phyloP scores from a whole-genome alignment of 2,113 vertebrate genomes.

The Bothrops jararaca region DNA sequence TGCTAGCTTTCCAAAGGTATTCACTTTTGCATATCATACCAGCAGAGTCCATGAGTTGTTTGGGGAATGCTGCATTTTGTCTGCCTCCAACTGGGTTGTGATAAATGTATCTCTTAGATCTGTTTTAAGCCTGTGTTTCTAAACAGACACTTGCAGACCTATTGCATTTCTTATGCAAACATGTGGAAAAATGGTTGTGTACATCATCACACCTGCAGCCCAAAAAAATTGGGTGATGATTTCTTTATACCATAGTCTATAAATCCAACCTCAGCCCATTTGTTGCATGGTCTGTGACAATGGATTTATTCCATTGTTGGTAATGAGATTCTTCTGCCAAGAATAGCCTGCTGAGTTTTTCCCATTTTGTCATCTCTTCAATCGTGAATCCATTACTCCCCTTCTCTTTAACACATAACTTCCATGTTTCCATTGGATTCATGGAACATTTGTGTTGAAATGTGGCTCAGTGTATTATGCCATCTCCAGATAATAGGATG shows the following conservation, averaged over 20 bases:
- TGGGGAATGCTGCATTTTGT: constrained; percentile 50
- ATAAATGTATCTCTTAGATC: constrained; percentile 23
- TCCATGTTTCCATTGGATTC: not conserved
- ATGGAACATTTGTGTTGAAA: not conserved
- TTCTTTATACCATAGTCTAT: not conserved
- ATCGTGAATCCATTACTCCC: not conserved
- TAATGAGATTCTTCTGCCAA: not conserved
- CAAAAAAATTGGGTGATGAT: not conserved
- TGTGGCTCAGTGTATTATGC: not conserved
- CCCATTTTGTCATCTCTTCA: not conserved
- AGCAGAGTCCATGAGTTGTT: constrained; percentile 3
- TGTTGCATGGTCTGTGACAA: not conserved
- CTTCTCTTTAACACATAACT: not conserved
- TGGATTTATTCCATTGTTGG: not conserved
- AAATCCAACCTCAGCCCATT: not conserved
- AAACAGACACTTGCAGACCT: not conserved
- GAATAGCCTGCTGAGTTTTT: not conserved
- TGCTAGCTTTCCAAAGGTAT: constrained; percentile 12
- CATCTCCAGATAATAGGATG: not conserved
- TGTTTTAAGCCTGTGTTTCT: not conserved
- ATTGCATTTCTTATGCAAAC: not conserved
- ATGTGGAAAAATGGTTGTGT: not conserved
- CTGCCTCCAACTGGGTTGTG: constrained; percentile 44
- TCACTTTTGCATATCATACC: not conserved
- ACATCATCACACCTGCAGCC: not conserved